Conservation (phyloP, 2,888 invertebrate genomes). For the Dicyrtoma fusca region DNA sequence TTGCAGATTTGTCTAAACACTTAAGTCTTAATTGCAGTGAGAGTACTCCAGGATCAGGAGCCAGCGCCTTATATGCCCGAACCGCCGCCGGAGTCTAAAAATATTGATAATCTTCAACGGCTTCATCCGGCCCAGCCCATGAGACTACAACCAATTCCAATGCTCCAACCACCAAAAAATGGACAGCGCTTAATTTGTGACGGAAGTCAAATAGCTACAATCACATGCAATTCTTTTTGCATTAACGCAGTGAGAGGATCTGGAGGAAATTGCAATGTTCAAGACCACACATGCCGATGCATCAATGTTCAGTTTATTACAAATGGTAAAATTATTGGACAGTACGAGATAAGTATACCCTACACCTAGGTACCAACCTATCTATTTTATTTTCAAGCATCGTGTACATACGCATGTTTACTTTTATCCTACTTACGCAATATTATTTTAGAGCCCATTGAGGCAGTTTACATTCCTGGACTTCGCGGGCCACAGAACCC, state of each 20-base stretch:
- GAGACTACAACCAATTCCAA: background rate
- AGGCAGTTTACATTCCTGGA: background rate
- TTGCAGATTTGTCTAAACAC: too few relatives aligned
- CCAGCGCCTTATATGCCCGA: constrained; percentile 19
- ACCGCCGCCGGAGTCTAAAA: background rate
- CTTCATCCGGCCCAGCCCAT: background rate
- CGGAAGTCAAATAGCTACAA: constrained; percentile 37
- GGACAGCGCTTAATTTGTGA: constrained; percentile 47
- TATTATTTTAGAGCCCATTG: constrained; percentile 13
- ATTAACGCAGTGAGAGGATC: constrained; percentile 33
- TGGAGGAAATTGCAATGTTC: constrained; percentile 43
- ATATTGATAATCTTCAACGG: background rate
- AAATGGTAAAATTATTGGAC: constrained; percentile 10
- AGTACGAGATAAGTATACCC: too few relatives aligned
- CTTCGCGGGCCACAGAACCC: background rate
- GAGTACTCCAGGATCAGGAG: constrained; percentile 47
- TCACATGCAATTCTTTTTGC: constrained; percentile 48
- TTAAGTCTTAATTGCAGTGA: constrained; percentile 39
- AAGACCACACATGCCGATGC: constrained; percentile 45
- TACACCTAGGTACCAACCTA: too few relatives aligned
- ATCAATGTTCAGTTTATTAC: constrained; percentile 40
- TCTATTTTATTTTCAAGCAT: too few relatives aligned
- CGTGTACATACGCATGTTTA: too few relatives aligned
- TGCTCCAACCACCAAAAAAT: background rate
- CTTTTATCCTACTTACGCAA: background rate